A percentile compares a stretch with the other conserved stretches of the same genome.
phyloP scores from a whole-genome alignment of 2,888 invertebrate genomes.

The Cataglyphis altisquamis region DNA sequence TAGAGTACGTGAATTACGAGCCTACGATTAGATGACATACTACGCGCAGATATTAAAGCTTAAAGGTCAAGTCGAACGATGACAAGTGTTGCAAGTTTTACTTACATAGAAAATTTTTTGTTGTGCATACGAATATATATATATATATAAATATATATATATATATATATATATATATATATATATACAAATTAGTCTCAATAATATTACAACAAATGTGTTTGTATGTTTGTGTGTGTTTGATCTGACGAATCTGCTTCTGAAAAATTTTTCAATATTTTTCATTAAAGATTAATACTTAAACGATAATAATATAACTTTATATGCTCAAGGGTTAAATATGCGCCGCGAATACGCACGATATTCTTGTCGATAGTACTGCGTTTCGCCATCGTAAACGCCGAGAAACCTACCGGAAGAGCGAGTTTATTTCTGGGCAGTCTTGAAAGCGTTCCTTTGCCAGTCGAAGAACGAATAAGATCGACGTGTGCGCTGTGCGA shows the following conservation, averaged over 20 bases:
- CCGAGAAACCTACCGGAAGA: constrained; percentile 68
- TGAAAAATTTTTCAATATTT: not conserved
- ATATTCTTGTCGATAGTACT: constrained; percentile 50
- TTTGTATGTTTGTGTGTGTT: not conserved
- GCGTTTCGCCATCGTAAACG: constrained; percentile 56
- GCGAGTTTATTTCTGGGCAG: constrained; percentile 71
- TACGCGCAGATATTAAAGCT: constrained; percentile 12
- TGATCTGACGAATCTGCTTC: not conserved
- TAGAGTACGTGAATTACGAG: constrained; percentile 10
- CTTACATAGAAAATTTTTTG: not conserved
- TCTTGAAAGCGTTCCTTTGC: constrained; percentile 71
- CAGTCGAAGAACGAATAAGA: constrained; percentile 63
- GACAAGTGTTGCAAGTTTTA: constrained; percentile 12
- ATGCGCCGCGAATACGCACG: constrained; percentile 27
- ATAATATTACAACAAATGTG: not conserved
- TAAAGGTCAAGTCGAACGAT: constrained; percentile 28
- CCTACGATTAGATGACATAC: not conserved
- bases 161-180: not conserved
- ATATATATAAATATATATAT: not conserved
- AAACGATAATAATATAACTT: constrained; percentile 1
- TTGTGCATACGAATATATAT: not conserved
- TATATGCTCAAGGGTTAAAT: constrained; percentile 19
- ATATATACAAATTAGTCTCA: not conserved
- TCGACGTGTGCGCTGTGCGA: constrained; percentile 52
- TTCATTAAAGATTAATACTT: constrained; percentile 3